phyloP scores from a whole-genome alignment of 2,113 vertebrate species.

The Anguilla japonica region DNA sequence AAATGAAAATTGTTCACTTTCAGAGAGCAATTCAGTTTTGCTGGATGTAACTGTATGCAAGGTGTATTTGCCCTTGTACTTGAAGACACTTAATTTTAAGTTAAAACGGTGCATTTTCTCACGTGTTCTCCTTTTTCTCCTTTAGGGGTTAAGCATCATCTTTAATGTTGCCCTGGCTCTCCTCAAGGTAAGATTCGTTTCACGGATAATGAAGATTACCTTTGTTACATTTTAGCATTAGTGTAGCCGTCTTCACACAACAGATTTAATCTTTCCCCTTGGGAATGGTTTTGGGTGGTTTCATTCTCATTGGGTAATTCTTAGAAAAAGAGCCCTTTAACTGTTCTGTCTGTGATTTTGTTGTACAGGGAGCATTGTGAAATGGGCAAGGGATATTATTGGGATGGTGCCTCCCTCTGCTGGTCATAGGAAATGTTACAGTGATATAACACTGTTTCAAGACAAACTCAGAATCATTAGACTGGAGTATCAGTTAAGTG shows the following conservation, averaged over 20 bases:
- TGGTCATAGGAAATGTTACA: conserved; percentile 11
- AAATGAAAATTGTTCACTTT: not conserved
- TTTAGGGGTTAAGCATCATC: conserved; percentile 93
- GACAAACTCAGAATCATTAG: not conserved
- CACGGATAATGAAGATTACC: conserved; percentile 10
- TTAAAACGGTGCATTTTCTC: not conserved
- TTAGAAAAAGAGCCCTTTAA: not conserved
- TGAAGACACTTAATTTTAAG: not conserved
- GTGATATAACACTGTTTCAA: not conserved
- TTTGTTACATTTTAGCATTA: not conserved
- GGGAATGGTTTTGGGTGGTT: not conserved
- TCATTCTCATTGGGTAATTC: conserved; percentile 9
- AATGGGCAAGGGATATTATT: not conserved
- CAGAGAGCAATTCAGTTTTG: not conserved
- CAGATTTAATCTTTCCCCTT: not conserved
- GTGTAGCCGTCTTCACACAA: not conserved
- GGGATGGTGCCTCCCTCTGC: conserved; percentile 47
- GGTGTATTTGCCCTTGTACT: not conserved
- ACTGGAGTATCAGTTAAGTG: not conserved
- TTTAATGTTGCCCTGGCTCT: conserved; percentile 97
- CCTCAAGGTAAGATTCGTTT: conserved; percentile 82
- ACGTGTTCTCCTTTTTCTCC: conserved; percentile 40
- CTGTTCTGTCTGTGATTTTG: not conserved
- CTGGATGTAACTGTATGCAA: not conserved
- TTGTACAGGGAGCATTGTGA: not conserved